Evolutionary conservation across 2,113 vertebrate genomes (phyloP).

Genomic region (Myrmecophaga tridactyla): DNA sequence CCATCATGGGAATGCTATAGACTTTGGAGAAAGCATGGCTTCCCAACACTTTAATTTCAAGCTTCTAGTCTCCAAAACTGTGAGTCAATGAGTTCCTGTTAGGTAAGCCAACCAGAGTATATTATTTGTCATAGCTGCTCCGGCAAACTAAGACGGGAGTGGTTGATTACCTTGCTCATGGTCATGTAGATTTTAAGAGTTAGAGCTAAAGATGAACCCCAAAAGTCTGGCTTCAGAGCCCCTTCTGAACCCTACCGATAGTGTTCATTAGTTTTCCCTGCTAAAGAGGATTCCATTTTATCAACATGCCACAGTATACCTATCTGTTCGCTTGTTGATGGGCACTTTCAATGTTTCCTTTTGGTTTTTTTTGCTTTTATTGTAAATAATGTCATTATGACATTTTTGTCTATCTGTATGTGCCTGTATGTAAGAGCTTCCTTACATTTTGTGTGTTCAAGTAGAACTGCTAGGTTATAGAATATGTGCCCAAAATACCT

Average conservation of each 20-base stretch:
- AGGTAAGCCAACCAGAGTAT: too few relatives aligned
- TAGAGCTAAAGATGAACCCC: fast-evolving
- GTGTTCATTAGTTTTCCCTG: not conserved
- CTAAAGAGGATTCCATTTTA: not conserved
- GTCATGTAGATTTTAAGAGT: not conserved
- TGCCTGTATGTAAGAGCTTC: not conserved
- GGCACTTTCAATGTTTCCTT: not conserved
- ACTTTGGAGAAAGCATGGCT: too few relatives aligned
- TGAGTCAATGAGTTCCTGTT: too few relatives aligned
- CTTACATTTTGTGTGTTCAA: not conserved
- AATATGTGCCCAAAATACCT: not conserved
- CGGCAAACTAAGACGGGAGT: too few relatives aligned
- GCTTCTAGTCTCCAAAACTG: too few relatives aligned
- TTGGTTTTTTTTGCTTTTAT: not conserved
- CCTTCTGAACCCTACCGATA: not conserved
- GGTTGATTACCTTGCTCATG: not conserved
- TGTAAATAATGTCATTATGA: not conserved
- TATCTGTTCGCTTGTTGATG: not conserved
- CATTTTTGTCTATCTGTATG: not conserved
- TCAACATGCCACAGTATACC: too few relatives aligned
- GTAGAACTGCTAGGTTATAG: not conserved
- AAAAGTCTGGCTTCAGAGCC: not conserved
- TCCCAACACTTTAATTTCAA: too few relatives aligned
- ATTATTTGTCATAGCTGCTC: too few relatives aligned
- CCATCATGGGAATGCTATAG: too few relatives aligned